Evolutionary conservation across 2,888 invertebrate genomes (phyloP).

Genomic region (Busseola fusca): DNA sequence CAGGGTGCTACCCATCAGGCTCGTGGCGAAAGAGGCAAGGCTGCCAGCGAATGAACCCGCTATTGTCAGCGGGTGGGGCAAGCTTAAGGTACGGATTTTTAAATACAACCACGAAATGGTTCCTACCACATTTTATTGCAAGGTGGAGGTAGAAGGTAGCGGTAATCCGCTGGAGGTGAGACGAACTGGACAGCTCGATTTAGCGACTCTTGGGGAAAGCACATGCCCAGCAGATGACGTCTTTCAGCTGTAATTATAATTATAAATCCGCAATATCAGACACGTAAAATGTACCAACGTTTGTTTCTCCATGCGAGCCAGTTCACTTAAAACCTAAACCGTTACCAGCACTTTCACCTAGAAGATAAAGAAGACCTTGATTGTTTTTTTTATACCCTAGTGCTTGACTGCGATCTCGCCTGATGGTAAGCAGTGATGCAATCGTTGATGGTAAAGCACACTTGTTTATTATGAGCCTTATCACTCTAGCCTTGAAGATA

Average conservation of each 20-base stretch:
- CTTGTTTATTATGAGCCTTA: too few species aligned
- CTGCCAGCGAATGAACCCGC: conserved; percentile 75
- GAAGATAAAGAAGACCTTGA: not conserved
- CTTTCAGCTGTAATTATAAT: not conserved
- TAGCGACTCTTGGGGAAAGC: not conserved
- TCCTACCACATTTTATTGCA: not conserved
- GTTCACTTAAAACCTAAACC: too few species aligned
- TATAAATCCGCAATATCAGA: not conserved
- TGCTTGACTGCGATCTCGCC: too few species aligned
- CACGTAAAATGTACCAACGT: not conserved
- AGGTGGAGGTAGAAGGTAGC: not conserved
- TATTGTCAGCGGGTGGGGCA: conserved; percentile 87
- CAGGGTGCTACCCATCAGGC: conserved; percentile 77
- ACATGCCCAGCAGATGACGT: too few species aligned
- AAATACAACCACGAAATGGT: not conserved
- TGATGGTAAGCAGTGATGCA: too few species aligned
- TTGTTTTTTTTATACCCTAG: too few species aligned
- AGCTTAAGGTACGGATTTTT: conserved; percentile 69
- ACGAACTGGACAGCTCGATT: not conserved
- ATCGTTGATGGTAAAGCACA: too few species aligned
- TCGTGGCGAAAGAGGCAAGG: conserved; percentile 72
- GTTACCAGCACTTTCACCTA: not conserved
- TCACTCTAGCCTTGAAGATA: too few species aligned
- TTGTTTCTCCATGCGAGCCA: not conserved
- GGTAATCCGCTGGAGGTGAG: not conserved